phyloP scores from a whole-genome alignment of 2,888 invertebrate species.

The Xestia ashworthii region DNA sequence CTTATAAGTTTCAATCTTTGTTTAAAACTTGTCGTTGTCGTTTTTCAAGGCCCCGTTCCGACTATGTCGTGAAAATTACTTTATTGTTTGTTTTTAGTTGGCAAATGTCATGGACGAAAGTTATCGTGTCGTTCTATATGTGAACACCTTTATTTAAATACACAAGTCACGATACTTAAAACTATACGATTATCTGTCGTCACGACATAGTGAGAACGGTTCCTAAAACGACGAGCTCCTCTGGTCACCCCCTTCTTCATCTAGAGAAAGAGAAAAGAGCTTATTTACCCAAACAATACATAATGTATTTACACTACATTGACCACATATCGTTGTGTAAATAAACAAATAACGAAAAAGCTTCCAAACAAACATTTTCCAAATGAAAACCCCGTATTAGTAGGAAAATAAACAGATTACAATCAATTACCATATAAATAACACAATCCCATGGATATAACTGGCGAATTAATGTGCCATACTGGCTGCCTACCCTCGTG shows the following conservation, averaged over 20 bases:
- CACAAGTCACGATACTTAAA: too few species aligned
- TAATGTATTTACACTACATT: slow-evolving; percentile 5
- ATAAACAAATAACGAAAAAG: slow-evolving; percentile 43
- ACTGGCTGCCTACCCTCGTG: slow-evolving; percentile 31
- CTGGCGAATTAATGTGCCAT: slow-evolving; percentile 52
- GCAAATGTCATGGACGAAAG: too few species aligned
- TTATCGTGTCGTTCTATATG: too few species aligned
- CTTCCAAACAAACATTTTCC: slow-evolving; percentile 45
- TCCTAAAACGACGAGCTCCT: too few species aligned
- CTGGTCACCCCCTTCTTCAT: too few species aligned
- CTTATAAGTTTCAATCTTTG: neutral
- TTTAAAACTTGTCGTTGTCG: neutral
- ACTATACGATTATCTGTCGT: too few species aligned
- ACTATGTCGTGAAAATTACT: too few species aligned
- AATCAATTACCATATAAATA: slow-evolving; percentile 66
- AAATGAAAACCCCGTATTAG: slow-evolving; percentile 37
- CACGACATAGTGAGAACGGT: too few species aligned
- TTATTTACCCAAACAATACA: neutral
- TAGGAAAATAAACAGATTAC: slow-evolving; percentile 58
- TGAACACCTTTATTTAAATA: too few species aligned
- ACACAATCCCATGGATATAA: slow-evolving; percentile 59
- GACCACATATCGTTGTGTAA: slow-evolving; percentile 6
- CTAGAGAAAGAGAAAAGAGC: neutral
- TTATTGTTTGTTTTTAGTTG: too few species aligned
- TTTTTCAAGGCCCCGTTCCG: neutral